Evolutionary conservation across 2,888 invertebrate genomes (phyloP).

Genomic region (Caenorhabditis macrosperma): DNA sequence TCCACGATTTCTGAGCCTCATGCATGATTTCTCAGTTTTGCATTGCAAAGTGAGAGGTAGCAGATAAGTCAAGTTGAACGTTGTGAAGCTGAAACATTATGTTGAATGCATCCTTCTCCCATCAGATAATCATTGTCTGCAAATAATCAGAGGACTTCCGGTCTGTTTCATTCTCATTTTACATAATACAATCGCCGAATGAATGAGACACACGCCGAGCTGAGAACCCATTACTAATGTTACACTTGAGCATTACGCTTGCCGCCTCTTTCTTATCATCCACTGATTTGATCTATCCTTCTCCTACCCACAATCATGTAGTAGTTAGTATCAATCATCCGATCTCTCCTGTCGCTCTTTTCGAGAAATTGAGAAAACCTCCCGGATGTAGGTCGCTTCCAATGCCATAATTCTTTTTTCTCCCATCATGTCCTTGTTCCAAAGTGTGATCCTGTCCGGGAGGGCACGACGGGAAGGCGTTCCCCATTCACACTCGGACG

Average conservation of each 20-base stretch:
- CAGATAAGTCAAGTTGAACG: too few species aligned
- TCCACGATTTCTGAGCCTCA: too few species aligned
- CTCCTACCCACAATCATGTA: not conserved
- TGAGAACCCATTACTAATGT: slow-evolving; percentile 59
- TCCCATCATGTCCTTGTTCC: slow-evolving; percentile 41
- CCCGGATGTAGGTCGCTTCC: too few species aligned
- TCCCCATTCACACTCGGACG: slow-evolving; percentile 18
- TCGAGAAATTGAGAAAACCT: too few species aligned
- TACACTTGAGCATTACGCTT: slow-evolving; percentile 54
- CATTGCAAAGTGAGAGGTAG: too few species aligned
- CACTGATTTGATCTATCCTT: slow-evolving; percentile 42
- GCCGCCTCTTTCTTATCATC: slow-evolving; percentile 14
- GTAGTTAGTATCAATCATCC: slow-evolving; percentile 5
- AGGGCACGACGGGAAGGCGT: slow-evolving; percentile 26
- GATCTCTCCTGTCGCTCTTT: not conserved
- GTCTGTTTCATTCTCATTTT: slow-evolving; percentile 37
- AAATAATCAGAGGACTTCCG: too few species aligned
- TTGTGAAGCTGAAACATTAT: too few species aligned
- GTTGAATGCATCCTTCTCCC: too few species aligned
- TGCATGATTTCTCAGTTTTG: too few species aligned
- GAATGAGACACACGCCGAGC: slow-evolving; percentile 43
- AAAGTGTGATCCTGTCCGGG: slow-evolving; percentile 28
- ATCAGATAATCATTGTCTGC: too few species aligned
- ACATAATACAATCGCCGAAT: slow-evolving; percentile 37
- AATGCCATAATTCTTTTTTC: not conserved